Evolutionary conservation across 1,140 invertebrate genomes (phyloP).

Genomic region (Brevipalpus yothersi): DNA sequence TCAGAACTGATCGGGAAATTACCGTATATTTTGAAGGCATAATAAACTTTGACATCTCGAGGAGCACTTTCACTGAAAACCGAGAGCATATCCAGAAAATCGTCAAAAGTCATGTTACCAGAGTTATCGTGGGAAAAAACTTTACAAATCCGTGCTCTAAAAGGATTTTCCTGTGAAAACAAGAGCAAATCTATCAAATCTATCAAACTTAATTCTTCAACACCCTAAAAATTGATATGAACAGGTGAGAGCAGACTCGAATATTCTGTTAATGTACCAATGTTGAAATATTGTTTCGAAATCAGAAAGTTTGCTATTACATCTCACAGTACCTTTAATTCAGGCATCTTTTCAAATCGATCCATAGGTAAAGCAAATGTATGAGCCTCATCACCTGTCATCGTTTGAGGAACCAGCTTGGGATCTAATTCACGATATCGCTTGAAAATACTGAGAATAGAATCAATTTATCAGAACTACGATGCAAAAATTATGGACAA

Average conservation of each 20-base stretch:
- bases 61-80: constrained; percentile 31
- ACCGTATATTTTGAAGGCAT: constrained; percentile 35
- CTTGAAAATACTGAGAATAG: constrained; percentile 18
- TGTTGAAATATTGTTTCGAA: background rate
- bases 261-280: background rate
- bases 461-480: background rate
- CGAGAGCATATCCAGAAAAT: constrained; percentile 35
- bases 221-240: constrained; percentile 1
- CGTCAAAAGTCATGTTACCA: constrained; percentile 51
- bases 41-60: constrained; percentile 28
- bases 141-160: constrained; percentile 63
- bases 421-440: constrained; percentile 18
- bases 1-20: constrained; percentile 1
- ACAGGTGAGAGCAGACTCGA: background rate
- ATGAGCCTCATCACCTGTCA: constrained; percentile 51
- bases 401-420: constrained; percentile 20
- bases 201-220: no score
- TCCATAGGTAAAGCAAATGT: constrained; percentile 50
- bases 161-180: constrained; percentile 66
- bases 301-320: constrained; percentile 4
- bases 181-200: background rate
- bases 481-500: background rate
- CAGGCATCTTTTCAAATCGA: constrained; percentile 56
- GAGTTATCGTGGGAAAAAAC: constrained; percentile 66
- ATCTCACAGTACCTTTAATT: constrained; percentile 68